Conservation (phyloP, 2,113 vertebrate genomes). For the Peromyscus maniculatus region DNA sequence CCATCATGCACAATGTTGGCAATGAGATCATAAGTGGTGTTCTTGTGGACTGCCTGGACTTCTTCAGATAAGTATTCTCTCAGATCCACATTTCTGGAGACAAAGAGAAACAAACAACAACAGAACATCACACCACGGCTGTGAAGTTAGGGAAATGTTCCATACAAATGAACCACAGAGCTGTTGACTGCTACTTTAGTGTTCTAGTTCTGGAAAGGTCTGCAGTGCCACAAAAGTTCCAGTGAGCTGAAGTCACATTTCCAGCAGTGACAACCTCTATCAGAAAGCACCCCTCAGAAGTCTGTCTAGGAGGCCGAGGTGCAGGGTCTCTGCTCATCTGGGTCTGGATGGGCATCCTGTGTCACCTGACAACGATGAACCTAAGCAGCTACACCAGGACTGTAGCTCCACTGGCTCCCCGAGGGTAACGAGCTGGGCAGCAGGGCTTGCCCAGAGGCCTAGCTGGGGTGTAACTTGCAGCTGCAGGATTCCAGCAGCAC, state of each 20-base stretch:
- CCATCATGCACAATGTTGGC: constrained; percentile 97
- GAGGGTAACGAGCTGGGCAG: background rate
- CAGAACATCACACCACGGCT: background rate
- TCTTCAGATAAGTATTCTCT: constrained; percentile 96
- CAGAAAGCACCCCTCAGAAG: background rate
- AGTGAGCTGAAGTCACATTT: background rate
- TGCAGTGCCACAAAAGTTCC: background rate
- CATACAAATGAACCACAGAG: background rate
- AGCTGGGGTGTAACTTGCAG: background rate
- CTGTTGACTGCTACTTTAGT: background rate
- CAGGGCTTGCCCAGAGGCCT: background rate
- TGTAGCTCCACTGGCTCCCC: background rate
- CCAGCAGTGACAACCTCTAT: background rate
- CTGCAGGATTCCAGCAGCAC: no score
- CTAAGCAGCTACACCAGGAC: background rate
- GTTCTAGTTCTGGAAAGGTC: background rate
- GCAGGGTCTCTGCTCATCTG: background rate
- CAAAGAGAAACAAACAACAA: background rate
- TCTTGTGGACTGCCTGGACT: constrained; percentile 92
- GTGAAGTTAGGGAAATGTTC: background rate
- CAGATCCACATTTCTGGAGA: constrained; percentile 93
- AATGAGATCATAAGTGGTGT: constrained; percentile 95
- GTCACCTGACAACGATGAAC: background rate
- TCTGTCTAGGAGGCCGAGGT: background rate
- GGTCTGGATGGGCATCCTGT: background rate